Base-by-base conservation (phyloP, 2,113 vertebrate genomes). In the Corydoras maculifer region DNA sequence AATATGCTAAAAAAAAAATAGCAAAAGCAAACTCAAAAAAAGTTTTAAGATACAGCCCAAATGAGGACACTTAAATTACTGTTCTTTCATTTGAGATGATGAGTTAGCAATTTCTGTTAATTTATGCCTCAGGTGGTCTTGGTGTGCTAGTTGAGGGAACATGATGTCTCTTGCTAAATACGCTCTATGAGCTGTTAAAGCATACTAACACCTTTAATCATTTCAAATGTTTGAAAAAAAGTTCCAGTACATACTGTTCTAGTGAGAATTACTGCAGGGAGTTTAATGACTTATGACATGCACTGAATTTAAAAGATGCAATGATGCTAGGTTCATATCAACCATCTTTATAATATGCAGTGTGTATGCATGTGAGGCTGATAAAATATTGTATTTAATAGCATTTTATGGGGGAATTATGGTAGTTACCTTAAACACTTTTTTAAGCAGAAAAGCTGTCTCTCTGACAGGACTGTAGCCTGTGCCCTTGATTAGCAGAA, bases 401-500 rank as follows among this genome's bases (percentile, higher is more conserved):
- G 35, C 35, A 43, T 43, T 43, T 43, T 43, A 43, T 43, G 35
- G 2, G 35, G 35, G 35, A 43, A 43, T 43, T 43, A 43, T 43
- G 35, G 4, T 4, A 43, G 35, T 43, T 43, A 43, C 4, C 35
- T 43, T 43, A 43, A 43, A 43, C 35, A 43, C 35, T 57, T 57
- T 13, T 14, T n/a, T 13, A 4, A 7, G 12, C 6, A 5, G 54
- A 57, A 57, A 57, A 57, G 6, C 43, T 18, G 30, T 10, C n/a
- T 29, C 58, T 73, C 14, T 25, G 29, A 11, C 32, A 51, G 51
- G 35, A 18, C 8, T 63, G 3, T 15, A 65, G 15, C 5, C 57
- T 65, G 67, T 70, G 62, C 74, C 74, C 58, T 49, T 35, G 58
- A 25, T 61, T 75, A 67, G 68, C 74, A 75, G 64, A 14, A 31